A percentile compares a stretch with the other conserved stretches of the same genome.
phyloP scores from a whole-genome alignment of 2,888 invertebrate species.

The Caenorhabditis sp. region DNA sequence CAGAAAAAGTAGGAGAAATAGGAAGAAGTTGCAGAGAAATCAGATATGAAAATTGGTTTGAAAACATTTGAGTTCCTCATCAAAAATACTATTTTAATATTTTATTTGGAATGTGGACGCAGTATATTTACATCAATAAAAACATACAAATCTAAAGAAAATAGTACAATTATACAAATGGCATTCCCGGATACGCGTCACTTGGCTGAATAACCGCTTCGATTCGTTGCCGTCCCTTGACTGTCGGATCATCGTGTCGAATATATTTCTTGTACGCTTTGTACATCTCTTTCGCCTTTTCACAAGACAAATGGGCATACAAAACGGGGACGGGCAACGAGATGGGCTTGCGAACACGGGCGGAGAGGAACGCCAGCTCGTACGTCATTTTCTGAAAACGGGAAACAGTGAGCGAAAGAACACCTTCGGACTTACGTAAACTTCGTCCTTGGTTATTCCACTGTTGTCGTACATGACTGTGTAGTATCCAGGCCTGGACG shows the following conservation, averaged over 20 bases:
- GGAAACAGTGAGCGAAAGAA: background rate
- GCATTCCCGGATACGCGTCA: slow-evolving; percentile 35
- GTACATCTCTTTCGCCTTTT: slow-evolving; percentile 86
- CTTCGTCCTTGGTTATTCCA: slow-evolving; percentile 96
- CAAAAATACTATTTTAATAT: too few species aligned
- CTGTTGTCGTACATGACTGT: slow-evolving; percentile 99
- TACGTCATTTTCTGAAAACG: slow-evolving; percentile 64
- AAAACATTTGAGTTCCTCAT: too few species aligned
- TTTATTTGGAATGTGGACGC: too few species aligned
- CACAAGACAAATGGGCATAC: slow-evolving; percentile 98
- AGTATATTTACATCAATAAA: background rate
- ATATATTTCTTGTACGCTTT: slow-evolving; percentile 9
- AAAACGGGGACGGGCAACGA: slow-evolving; percentile 98
- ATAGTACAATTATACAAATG: slow-evolving; percentile 22
- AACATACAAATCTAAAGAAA: background rate
- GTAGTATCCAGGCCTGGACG: slow-evolving; percentile 98
- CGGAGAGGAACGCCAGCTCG: slow-evolving; percentile 59
- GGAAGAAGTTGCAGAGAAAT: background rate
- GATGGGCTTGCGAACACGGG: slow-evolving; percentile 88
- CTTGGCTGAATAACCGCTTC: slow-evolving; percentile 24
- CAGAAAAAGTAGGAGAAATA: background rate
- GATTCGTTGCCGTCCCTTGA: background rate
- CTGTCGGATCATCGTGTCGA: background rate
- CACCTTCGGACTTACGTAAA: slow-evolving; percentile 86
- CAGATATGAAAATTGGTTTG: background rate